Evolutionary conservation across 2,113 vertebrate species (phyloP).

Genomic region (Oryzias melastigma): DNA sequence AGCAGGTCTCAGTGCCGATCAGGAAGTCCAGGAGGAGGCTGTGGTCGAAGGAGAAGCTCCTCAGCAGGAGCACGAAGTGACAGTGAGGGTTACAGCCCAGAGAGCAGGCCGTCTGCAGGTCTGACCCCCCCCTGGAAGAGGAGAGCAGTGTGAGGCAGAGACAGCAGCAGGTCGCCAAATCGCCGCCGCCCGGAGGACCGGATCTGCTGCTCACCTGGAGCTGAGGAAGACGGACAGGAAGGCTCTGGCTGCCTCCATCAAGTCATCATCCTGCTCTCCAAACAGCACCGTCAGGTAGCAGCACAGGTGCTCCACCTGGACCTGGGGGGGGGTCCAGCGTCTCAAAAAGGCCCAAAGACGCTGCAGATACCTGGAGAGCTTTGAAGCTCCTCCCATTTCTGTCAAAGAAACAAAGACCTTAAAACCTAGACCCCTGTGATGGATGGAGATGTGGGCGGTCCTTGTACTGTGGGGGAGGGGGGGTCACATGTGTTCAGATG

Average conservation of each 20-base stretch:
- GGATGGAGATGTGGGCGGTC: too few relatives aligned
- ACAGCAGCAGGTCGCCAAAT: too few relatives aligned
- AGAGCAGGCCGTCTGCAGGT: constrained; percentile 40
- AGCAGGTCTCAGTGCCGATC: constrained; percentile 94
- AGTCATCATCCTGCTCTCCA: constrained; percentile 93
- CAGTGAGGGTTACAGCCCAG: constrained; percentile 89
- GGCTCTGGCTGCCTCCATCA: constrained; percentile 89
- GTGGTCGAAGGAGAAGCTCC: constrained; percentile 84
- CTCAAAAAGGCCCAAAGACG: constrained; percentile 78
- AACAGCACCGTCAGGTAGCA: constrained; percentile 85
- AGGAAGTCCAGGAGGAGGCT: constrained; percentile 91
- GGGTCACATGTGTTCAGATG: too few relatives aligned
- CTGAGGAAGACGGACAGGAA: constrained; percentile 80
- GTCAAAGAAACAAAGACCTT: neutral
- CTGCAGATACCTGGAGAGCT: constrained; percentile 64
- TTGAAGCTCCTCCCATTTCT: constrained; percentile 28
- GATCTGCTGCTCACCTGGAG: constrained; percentile 53
- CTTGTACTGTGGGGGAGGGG: too few relatives aligned
- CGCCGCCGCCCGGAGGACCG: too few relatives aligned
- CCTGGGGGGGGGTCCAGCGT: constrained; percentile 38
- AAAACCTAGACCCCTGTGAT: too few relatives aligned
- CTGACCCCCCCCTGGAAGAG: constrained; percentile 38
- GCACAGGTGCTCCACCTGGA: constrained; percentile 72
- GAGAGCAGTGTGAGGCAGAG: too few relatives aligned
- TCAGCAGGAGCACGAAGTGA: constrained; percentile 85